A percentile compares a stretch with the other conserved stretches of the same genome.
Evolutionary conservation across 37 sponge, comb jelly and placozoan genomes (phyloP).

Genomic region (Ianthella basta): DNA sequence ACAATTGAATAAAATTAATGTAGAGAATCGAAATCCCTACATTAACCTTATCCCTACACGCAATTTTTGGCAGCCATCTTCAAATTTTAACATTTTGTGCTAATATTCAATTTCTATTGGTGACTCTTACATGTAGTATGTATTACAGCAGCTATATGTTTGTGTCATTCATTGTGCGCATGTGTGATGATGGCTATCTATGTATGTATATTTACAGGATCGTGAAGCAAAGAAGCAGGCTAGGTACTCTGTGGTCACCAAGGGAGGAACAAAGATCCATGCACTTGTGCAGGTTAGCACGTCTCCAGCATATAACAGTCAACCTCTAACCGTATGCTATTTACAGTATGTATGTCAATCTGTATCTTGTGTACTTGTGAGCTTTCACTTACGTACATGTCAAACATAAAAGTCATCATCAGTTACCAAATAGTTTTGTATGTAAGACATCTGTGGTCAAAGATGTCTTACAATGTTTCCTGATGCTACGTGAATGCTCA

Average conservation of each 20-base stretch:
- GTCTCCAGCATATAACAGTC: constrained; percentile 21
- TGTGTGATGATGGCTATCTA: neutral
- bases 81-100: no score
- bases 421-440: no score
- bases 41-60: no score
- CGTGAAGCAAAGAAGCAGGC: constrained; percentile 62
- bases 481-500: no score
- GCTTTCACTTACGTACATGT: neutral
- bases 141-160: neutral
- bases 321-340: neutral
- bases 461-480: no score
- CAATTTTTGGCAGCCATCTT: no score
- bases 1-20: no score
- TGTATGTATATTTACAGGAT: constrained; percentile 60
- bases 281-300: constrained; percentile 54
- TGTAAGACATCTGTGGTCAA: no score
- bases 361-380: neutral
- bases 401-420: no score
- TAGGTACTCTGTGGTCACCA: constrained; percentile 70
- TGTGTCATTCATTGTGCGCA: neutral
- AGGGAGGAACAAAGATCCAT: constrained; percentile 86
- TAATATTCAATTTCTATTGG: no score
- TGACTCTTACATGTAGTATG: no score
- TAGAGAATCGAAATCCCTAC: no score
- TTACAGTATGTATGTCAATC: constrained; percentile 18